Base-by-base conservation (phyloP, 64 coral and sea anemone genomes). In the Astreopora myriophthalma region DNA sequence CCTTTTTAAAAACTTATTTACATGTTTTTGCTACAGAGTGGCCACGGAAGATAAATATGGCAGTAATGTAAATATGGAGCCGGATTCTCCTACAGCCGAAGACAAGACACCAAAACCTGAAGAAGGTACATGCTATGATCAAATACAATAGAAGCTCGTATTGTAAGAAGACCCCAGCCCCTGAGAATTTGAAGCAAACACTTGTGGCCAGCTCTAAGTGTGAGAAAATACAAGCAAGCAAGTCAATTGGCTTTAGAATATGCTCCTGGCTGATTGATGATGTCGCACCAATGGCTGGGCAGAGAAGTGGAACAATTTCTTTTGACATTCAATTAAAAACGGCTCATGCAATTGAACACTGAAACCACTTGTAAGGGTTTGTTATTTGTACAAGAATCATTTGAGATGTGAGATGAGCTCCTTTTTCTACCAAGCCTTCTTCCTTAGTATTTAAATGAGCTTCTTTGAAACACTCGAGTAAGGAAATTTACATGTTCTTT, bases 21-120 rank as follows among this genome's bases (percentile, higher is more conserved):
- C 14, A 76, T 64, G 26, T 76, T 48, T n/a, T 42, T 12, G 81
- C 89, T 82, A 34, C 27, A 98, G 96, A 14, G 87, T 98, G 1
- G 93, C 92, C 35, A 98, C 96, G 25, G 96, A 98, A 63, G 96
- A 98, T 55, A 98, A 98, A 42, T 98, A 92, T 25, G 93, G 96
- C 27, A 98, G 96, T 29, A 95, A 58, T 70, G 93, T 95, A 0
- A 85, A 79, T 6, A 52, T 95, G 60, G 89, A 92, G 57, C 85
- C 82, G 5, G 88, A 85, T 34, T 87, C 68, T 5, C 73, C 89
- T 23, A 90, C 72, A n/a, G 86, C 90, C 27, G 93, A 92, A 44
- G 90, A 93, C 22, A 95, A 85, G 60, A 93, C 86, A 83, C 12
- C 44, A 1, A 90, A 94, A 69, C 57, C 67, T 39, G 96, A 98